Evolutionary conservation across 1,140 invertebrate species (phyloP).

Genomic region (Chionoecetes opilio): DNA sequence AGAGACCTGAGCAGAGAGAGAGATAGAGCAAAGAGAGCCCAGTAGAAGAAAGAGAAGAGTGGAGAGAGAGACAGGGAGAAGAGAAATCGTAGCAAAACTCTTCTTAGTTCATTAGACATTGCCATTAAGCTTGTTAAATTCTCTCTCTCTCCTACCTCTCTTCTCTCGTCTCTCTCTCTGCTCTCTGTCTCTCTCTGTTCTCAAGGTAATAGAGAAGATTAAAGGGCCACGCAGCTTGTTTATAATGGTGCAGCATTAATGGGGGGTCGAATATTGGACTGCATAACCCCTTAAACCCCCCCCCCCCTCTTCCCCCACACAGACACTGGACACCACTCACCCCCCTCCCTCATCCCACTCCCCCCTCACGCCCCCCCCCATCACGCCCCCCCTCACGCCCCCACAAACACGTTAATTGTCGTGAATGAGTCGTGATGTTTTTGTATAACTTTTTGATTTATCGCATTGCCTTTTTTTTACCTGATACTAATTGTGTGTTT

Average conservation of each 20-base stretch:
- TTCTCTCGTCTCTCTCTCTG: no score
- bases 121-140: background rate
- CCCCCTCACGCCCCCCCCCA: no score
- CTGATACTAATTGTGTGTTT: no score
- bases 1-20: no score
- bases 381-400: no score
- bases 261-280: background rate
- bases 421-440: background rate
- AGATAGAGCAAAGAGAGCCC: no score
- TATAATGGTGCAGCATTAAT: background rate
- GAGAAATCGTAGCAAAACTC: background rate
- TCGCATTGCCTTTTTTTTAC: background rate
- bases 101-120: background rate
- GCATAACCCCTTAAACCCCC: no score
- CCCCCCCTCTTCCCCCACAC: no score
- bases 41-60: background rate
- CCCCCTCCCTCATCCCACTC: no score
- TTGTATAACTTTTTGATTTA: background rate
- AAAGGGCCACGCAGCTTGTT: background rate
- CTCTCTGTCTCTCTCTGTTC: no score
- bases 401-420: background rate
- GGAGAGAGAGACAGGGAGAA: background rate
- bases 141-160: no score
- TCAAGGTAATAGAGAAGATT: constrained; percentile 4
- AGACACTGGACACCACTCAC: no score